phyloP scores from a whole-genome alignment of 2,113 vertebrate genomes.

The Eolophus roseicapilla region DNA sequence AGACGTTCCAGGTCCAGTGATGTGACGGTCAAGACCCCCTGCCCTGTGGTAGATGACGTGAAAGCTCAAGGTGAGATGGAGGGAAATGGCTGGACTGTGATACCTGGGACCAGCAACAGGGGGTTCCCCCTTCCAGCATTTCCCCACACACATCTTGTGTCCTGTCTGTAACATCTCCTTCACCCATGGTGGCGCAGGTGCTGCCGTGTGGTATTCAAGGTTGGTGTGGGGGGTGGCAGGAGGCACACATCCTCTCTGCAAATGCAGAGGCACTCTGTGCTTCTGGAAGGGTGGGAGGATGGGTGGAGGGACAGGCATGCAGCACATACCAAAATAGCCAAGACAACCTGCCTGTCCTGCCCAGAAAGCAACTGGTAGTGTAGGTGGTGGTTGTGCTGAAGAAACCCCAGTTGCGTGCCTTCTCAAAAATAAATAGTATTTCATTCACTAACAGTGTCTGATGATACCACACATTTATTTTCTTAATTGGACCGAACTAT shows the following conservation, averaged over 20 bases:
- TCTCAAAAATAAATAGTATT: neutral
- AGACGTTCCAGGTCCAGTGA: slow-evolving; percentile 91
- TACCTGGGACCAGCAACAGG: neutral
- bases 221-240: neutral
- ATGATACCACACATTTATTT: neutral
- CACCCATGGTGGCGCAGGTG: neutral
- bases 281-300: neutral
- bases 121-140: neutral
- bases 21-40: slow-evolving; percentile 93
- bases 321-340: neutral
- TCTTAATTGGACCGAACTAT: neutral
- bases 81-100: neutral
- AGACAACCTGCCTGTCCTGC: neutral
- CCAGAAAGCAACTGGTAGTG: neutral
- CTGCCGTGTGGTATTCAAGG: neutral
- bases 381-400: neutral
- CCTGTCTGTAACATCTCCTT: neutral
- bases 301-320: no score
- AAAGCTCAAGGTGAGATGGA: slow-evolving; percentile 91
- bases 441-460: neutral
- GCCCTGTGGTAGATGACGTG: slow-evolving; percentile 94
- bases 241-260: neutral
- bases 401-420: neutral
- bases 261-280: neutral
- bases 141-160: fast-evolving